Conservation (phyloP, 2,797 vertebrate genomes). For the Cephalopachus bancanus region DNA sequence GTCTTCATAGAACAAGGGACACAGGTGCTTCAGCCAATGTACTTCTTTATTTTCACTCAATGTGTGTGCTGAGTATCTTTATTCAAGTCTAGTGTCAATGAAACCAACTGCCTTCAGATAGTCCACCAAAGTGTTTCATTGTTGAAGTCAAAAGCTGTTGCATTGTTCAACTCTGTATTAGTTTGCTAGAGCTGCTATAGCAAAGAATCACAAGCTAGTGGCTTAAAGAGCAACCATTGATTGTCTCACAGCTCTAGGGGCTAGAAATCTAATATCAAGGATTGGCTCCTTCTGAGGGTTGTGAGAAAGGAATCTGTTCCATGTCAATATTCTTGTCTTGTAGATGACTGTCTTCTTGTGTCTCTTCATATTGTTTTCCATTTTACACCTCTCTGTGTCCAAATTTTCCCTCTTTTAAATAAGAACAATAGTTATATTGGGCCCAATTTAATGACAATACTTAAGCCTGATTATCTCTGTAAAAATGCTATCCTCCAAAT, state of each 20-base stretch:
- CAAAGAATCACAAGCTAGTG: not conserved
- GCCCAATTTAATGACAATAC: not conserved
- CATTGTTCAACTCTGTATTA: not conserved
- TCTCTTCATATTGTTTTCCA: not conserved
- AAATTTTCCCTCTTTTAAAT: not conserved
- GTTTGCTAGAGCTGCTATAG: not conserved
- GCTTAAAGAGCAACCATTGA: not conserved
- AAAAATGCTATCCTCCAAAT: not conserved
- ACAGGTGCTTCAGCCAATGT: not conserved
- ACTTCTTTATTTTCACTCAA: not conserved
- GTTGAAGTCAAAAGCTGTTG: not conserved
- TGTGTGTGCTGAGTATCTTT: not conserved
- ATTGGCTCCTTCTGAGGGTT: not conserved
- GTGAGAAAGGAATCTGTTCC: not conserved
- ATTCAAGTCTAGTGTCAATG: not conserved
- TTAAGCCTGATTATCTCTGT: slow-evolving; percentile 13
- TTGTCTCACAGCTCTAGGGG: not conserved
- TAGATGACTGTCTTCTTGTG: not conserved
- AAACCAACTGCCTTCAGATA: slow-evolving; percentile 18
- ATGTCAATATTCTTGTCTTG: not conserved
- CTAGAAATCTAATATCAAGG: not conserved
- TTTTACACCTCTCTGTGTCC: not conserved
- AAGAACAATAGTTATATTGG: not conserved
- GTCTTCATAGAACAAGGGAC: not conserved
- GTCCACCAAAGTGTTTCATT: not conserved